Evolutionary conservation across 1,140 invertebrate genomes (phyloP).

Genomic region (Acromyrmex echinatior): DNA sequence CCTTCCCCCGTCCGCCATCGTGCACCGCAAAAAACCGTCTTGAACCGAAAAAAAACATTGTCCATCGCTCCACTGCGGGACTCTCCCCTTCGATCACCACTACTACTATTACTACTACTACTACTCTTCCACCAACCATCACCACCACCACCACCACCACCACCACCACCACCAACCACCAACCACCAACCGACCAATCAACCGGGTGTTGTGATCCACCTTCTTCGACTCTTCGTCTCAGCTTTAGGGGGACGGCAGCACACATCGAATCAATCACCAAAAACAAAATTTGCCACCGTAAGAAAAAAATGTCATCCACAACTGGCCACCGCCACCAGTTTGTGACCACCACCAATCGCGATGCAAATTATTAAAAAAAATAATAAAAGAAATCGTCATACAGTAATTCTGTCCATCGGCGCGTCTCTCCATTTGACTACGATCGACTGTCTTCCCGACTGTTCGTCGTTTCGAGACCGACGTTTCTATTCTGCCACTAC

Average conservation of each 20-base stretch:
- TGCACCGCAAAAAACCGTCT: slow-evolving; percentile 38
- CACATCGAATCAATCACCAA: slow-evolving; percentile 22
- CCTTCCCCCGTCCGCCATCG: slow-evolving; percentile 19
- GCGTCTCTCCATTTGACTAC: slow-evolving; percentile 53
- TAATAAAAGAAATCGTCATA: slow-evolving; percentile 20
- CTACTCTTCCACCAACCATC: slow-evolving; percentile 38
- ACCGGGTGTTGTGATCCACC: slow-evolving; percentile 44
- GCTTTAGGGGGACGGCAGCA: slow-evolving; percentile 47
- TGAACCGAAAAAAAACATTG: slow-evolving; percentile 17
- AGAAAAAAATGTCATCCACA: slow-evolving; percentile 40
- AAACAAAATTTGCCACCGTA: slow-evolving; percentile 39
- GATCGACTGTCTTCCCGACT: slow-evolving; percentile 53
- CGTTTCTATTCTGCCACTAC: slow-evolving; percentile 79
- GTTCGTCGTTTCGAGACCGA: slow-evolving; percentile 50
- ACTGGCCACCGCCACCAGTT: slow-evolving; percentile 25
- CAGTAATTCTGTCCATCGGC: slow-evolving; percentile 42
- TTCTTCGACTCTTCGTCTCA: slow-evolving; percentile 58
- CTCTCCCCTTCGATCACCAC: slow-evolving; percentile 50
- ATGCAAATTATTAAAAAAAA: slow-evolving; percentile 7
- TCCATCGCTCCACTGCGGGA: slow-evolving; percentile 23
- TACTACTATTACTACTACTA: slow-evolving; percentile 33
- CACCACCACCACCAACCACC: slow-evolving; percentile 13
- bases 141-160: slow-evolving; percentile 32
- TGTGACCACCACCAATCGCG: slow-evolving; percentile 33
- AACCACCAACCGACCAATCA: slow-evolving; percentile 58